phyloP scores from a whole-genome alignment of 92 coral and sea anemone species.

The Epizoanthus illoricatus region DNA sequence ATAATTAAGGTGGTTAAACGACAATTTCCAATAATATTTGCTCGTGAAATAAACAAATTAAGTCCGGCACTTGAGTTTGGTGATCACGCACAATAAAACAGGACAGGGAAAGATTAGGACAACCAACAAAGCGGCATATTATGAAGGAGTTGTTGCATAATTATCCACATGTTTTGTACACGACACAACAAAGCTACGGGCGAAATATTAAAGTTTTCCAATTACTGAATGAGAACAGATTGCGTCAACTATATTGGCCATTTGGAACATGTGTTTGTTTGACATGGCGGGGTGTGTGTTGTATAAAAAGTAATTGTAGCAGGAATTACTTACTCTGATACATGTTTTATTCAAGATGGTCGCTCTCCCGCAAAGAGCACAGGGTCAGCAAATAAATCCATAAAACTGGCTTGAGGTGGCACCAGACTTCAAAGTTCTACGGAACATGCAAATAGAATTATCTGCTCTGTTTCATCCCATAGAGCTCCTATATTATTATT shows the following conservation, averaged over 20 bases:
- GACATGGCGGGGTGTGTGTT: too few relatives aligned
- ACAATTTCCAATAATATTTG: neutral
- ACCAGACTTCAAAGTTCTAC: too few relatives aligned
- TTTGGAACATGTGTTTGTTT: too few relatives aligned
- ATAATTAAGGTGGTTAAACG: neutral
- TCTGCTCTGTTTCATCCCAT: neutral
- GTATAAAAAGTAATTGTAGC: too few relatives aligned
- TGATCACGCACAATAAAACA: neutral
- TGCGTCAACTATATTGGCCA: too few relatives aligned
- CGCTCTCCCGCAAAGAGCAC: too few relatives aligned
- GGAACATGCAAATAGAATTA: too few relatives aligned
- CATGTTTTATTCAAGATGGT: too few relatives aligned
- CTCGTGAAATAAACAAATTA: slow-evolving; percentile 13
- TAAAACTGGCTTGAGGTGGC: too few relatives aligned
- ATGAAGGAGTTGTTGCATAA: neutral
- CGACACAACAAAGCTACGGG: neutral
- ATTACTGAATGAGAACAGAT: too few relatives aligned
- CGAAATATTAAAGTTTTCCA: neutral
- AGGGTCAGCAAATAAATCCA: too few relatives aligned
- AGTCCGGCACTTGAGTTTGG: neutral
- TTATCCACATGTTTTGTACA: neutral
- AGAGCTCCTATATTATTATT: neutral
- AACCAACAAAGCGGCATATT: slow-evolving; percentile 8
- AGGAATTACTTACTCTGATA: too few relatives aligned
- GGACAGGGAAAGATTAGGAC: neutral